Evolutionary conservation across 2,113 vertebrate genomes (phyloP).

Genomic region (Eolophus roseicapilla): DNA sequence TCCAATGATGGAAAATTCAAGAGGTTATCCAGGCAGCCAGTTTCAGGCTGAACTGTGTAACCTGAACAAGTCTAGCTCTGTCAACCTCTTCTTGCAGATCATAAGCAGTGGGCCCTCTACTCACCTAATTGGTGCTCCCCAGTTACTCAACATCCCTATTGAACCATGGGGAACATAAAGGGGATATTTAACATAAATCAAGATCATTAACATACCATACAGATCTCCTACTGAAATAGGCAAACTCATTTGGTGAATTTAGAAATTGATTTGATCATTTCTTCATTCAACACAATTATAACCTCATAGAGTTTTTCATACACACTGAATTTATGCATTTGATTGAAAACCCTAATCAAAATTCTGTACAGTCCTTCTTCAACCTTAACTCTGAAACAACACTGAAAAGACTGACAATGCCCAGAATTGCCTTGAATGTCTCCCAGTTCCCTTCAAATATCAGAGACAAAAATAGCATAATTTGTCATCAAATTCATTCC

Average conservation of each 20-base stretch:
- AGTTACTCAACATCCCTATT: neutral
- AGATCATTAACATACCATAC: neutral
- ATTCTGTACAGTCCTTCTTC: neutral
- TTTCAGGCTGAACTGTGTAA: neutral
- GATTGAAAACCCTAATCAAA: neutral
- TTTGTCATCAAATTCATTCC: neutral
- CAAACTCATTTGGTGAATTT: neutral
- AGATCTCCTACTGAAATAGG: neutral
- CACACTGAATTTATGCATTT: neutral
- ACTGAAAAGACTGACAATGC: neutral
- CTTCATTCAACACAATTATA: neutral
- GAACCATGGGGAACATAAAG: neutral
- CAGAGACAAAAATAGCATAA: conserved; percentile 5
- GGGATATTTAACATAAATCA: neutral
- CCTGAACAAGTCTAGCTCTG: neutral
- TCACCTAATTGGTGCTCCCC: neutral
- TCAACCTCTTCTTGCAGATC: neutral
- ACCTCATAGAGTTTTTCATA: neutral
- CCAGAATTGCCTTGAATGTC: neutral
- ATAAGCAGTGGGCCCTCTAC: neutral
- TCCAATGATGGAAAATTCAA: neutral
- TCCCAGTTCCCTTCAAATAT: neutral
- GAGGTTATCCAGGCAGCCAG: neutral
- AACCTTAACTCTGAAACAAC: neutral
- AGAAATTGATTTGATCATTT: neutral